A percentile compares a stretch with the other conserved stretches of the same genome.
Conservation (phyloP, 2,888 invertebrate species). For the Laothoe populi region DNA sequence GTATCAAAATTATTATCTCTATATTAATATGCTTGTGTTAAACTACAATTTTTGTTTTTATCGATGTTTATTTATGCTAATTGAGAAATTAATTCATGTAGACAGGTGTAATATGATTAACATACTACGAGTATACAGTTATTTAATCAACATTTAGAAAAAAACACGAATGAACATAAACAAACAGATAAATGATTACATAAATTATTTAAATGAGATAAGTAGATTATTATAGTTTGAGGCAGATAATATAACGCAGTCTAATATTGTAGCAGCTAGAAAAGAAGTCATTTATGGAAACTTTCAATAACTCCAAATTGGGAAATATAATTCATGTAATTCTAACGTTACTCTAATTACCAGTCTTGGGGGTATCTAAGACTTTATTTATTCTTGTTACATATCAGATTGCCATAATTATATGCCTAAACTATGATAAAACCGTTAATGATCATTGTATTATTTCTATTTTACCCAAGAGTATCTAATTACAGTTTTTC, state of each 20-base stretch:
- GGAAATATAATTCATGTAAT: too few species aligned
- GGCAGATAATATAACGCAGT: too few species aligned
- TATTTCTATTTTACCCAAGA: neutral
- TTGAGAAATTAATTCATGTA: neutral
- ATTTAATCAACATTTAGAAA: neutral
- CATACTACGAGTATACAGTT: neutral
- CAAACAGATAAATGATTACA: neutral
- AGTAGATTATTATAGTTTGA: neutral
- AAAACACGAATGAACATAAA: neutral
- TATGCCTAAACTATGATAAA: neutral
- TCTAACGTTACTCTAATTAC: too few species aligned
- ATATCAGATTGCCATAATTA: too few species aligned
- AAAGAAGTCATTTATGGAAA: too few species aligned
- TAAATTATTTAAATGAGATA: neutral
- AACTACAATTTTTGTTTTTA: neutral
- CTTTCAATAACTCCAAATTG: too few species aligned
- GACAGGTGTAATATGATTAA: neutral
- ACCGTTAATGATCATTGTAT: neutral
- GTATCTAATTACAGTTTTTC: neutral
- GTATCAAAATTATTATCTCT: too few species aligned
- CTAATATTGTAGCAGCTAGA: too few species aligned
- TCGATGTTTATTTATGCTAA: constrained; percentile 4
- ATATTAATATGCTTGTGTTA: too few species aligned
- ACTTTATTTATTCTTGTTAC: too few species aligned
- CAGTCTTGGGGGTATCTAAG: too few species aligned